A percentile compares a stretch with the other conserved stretches of the same genome.
These are phyloP conservation scores for Clavelina lepadiformis DNA, from an alignment of 23 tunicate genomes.

Conservation along the genomic window DNA sequence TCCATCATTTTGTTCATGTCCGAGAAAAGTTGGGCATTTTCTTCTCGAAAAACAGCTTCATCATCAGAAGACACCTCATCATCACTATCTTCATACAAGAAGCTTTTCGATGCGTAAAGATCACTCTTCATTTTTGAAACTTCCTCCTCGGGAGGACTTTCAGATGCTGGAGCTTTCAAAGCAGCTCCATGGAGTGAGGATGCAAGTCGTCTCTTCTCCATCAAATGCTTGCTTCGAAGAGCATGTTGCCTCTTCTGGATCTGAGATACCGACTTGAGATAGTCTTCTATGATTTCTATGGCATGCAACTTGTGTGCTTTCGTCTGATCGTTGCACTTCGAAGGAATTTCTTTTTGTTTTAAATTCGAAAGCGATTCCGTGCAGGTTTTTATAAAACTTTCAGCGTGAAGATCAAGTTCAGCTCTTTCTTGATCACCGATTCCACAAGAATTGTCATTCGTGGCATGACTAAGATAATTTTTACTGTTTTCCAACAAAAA, in stretches of 20 bases:
- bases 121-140: neutral
- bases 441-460: neutral
- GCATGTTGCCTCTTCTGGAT: slow-evolving; percentile 60
- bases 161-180: neutral
- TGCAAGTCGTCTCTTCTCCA: slow-evolving; percentile 51
- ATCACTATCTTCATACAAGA: slow-evolving; percentile 15
- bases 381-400: slow-evolving; percentile 31
- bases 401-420: slow-evolving; percentile 45
- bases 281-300: slow-evolving; percentile 40
- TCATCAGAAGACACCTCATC: slow-evolving; percentile 46
- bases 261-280: slow-evolving; percentile 54
- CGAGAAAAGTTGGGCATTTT: slow-evolving; percentile 37
- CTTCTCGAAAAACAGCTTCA: slow-evolving; percentile 62
- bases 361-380: slow-evolving; percentile 19
- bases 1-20: slow-evolving; percentile 80
- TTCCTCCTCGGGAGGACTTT: slow-evolving; percentile 8
- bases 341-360: slow-evolving; percentile 35
- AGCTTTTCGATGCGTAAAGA: neutral
- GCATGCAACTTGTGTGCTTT: slow-evolving; percentile 32
- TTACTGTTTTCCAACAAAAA: slow-evolving; percentile 40
- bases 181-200: neutral
- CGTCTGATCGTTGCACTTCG: slow-evolving; percentile 1
- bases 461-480: slow-evolving; percentile 25
- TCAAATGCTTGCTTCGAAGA: slow-evolving; percentile 51
- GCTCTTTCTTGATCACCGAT: slow-evolving; percentile 55